Evolutionary conservation across 2,888 invertebrate genomes (phyloP).

Genomic region (Pelosia muscerda): DNA sequence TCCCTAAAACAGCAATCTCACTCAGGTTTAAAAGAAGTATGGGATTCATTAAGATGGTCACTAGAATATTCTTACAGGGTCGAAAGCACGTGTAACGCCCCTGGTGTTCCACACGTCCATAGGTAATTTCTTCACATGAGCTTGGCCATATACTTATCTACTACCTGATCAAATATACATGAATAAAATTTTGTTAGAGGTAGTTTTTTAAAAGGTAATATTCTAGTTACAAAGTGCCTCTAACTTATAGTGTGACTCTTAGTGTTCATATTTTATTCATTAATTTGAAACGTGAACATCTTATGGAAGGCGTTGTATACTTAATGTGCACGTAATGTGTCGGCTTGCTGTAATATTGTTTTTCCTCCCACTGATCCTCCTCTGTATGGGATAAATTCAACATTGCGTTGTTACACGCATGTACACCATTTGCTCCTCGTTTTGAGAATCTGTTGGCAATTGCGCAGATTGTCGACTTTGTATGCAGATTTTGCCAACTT

Average conservation of each 20-base stretch:
- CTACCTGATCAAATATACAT: too few relatives aligned
- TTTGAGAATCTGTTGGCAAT: conserved; percentile 27
- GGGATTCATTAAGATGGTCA: too few relatives aligned
- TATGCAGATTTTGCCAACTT: neutral
- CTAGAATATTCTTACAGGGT: too few relatives aligned
- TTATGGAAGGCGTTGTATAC: neutral
- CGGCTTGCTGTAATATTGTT: conserved; percentile 16
- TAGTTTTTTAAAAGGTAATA: neutral
- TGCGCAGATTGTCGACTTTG: conserved; percentile 20
- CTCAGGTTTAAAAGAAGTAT: too few relatives aligned
- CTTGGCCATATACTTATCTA: too few relatives aligned
- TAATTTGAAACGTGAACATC: neutral
- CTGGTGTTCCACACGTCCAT: too few relatives aligned
- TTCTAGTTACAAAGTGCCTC: neutral
- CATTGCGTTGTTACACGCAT: conserved; percentile 47
- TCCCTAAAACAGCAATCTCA: too few relatives aligned
- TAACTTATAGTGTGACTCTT: neutral
- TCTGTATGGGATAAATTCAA: conserved; percentile 42
- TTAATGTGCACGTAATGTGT: conserved; percentile 14
- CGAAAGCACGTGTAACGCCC: too few relatives aligned
- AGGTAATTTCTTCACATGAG: too few relatives aligned
- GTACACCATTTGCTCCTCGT: conserved; percentile 42
- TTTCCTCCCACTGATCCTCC: conserved; percentile 23
- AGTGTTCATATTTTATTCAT: conserved; percentile 6
- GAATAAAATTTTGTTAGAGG: too few relatives aligned